Evolutionary conservation across 2,797 vertebrate species (phyloP).

Genomic region (Calcarius lapponicus): DNA sequence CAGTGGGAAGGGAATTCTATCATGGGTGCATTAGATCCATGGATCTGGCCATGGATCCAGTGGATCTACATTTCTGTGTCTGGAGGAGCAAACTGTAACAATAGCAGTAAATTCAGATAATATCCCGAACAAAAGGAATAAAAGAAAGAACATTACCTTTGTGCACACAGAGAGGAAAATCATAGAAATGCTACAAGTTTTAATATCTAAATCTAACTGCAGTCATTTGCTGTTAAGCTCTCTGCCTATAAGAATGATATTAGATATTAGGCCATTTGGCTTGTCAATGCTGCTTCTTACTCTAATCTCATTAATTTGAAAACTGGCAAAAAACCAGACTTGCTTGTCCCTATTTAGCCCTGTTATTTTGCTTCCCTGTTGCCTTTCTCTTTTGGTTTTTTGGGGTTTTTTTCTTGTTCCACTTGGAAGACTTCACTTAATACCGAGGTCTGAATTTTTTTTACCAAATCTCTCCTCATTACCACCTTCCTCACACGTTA

Average conservation of each 20-base stretch:
- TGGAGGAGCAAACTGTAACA: neutral
- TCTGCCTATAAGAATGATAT: neutral
- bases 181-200: neutral
- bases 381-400: neutral
- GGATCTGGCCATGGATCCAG: neutral
- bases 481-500: neutral
- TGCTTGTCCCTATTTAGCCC: neutral
- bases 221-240: neutral
- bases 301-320: neutral
- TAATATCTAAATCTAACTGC: neutral
- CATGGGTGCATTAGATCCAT: too few species aligned
- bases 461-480: neutral
- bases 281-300: neutral
- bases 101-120: neutral
- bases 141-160: neutral
- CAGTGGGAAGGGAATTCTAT: fast-evolving
- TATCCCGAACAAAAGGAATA: neutral
- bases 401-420: neutral
- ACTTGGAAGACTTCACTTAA: neutral
- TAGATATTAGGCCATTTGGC: neutral
- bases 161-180: neutral
- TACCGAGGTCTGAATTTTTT: neutral
- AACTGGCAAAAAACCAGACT: neutral
- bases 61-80: too few species aligned
- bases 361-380: neutral